These are phyloP conservation scores for Meloe dianella DNA, from an alignment of 2,888 invertebrate species.

Conservation along the genomic window DNA sequence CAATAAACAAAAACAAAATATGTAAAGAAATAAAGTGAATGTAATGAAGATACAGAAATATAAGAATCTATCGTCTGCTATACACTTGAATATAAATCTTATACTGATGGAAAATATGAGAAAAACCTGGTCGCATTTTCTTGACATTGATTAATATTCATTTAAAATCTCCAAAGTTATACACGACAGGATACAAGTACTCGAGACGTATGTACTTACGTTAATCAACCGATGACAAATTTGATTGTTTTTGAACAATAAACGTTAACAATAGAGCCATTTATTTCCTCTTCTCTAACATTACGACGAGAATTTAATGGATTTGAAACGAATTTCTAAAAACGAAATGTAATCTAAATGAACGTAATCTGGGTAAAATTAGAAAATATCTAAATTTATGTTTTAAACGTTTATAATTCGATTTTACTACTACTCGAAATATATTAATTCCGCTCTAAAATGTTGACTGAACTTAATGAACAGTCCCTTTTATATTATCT, in stretches of 20 bases:
- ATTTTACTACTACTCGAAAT: not conserved
- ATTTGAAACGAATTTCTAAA: not conserved
- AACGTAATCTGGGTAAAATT: not conserved
- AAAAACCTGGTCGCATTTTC: not conserved
- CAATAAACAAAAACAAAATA: not conserved
- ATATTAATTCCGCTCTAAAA: not conserved
- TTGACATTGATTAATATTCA: not conserved
- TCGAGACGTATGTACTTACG: not conserved
- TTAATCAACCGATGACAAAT: conserved; percentile 4
- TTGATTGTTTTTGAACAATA: conserved; percentile 8
- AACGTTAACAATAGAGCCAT: not conserved
- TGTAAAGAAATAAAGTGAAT: not conserved
- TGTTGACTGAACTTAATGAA: not conserved
- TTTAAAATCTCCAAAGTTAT: not conserved
- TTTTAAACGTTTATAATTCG: not conserved
- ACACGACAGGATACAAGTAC: not conserved
- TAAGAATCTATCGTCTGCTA: no score
- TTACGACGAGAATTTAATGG: not conserved
- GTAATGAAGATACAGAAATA: not conserved
- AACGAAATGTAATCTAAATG: not conserved
- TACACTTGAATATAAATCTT: not conserved
- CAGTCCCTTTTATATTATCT: not conserved
- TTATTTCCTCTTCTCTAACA: not conserved
- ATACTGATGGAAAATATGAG: not conserved
- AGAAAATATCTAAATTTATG: not conserved